Evolutionary conservation across 2,888 invertebrate species (phyloP).

Genomic region (Dasysyrphus albostriatus): DNA sequence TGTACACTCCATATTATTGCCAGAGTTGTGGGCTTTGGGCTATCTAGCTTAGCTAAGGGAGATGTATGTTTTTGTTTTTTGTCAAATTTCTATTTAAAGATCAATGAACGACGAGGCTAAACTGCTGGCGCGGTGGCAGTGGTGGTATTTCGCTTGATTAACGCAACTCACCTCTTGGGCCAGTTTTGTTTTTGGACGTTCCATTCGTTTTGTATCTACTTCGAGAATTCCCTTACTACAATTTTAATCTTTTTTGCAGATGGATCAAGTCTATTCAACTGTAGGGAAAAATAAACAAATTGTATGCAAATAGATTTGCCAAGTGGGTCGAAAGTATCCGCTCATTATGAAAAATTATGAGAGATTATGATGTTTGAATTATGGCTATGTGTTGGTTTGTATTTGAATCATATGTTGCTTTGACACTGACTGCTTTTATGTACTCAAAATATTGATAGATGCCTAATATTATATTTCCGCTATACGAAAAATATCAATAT

Average conservation of each 20-base stretch:
- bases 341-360: neutral
- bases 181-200: neutral
- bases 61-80: slow-evolving; percentile 3
- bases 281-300: slow-evolving; percentile 20
- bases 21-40: neutral
- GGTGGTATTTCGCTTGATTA: slow-evolving; percentile 44
- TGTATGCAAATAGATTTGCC: slow-evolving; percentile 29
- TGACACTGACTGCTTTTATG: too few species aligned
- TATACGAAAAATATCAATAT: too few species aligned
- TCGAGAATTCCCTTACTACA: slow-evolving; percentile 5
- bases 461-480: too few species aligned
- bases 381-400: neutral
- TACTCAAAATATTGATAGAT: too few species aligned
- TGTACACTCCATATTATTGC: slow-evolving; percentile 8
- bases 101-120: neutral
- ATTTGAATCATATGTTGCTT: too few species aligned
- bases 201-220: neutral
- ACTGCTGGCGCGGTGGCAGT: too few species aligned
- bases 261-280: slow-evolving; percentile 33
- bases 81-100: slow-evolving; percentile 42
- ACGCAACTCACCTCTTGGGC: slow-evolving; percentile 48
- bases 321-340: slow-evolving; percentile 33
- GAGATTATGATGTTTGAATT: slow-evolving; percentile 21
- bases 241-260: slow-evolving; percentile 38
- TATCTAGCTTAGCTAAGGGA: slow-evolving; percentile 12